phyloP scores from a whole-genome alignment of 2,888 invertebrate genomes.

The Tineola bisselliella region DNA sequence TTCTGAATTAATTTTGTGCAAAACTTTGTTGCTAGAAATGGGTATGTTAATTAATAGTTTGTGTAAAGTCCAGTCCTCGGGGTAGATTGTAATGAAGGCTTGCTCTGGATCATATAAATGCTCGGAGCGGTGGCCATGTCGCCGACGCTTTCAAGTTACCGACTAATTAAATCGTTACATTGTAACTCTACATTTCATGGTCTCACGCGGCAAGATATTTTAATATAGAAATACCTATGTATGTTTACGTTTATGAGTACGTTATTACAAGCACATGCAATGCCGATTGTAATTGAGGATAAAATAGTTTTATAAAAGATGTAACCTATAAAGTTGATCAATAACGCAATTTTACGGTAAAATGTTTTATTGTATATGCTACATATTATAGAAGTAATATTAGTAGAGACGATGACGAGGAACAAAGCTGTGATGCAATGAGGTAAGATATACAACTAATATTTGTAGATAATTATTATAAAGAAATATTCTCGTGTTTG shows the following conservation, averaged over 20 bases:
- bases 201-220: constrained; percentile 29
- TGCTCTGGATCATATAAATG: constrained; percentile 10
- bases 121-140: constrained; percentile 11
- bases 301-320: background rate
- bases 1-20: background rate
- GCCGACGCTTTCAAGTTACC: constrained; percentile 31
- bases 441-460: too few relatives aligned
- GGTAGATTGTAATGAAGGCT: constrained; percentile 11
- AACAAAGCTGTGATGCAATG: too few relatives aligned
- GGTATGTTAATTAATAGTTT: constrained; percentile 6
- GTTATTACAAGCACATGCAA: background rate
- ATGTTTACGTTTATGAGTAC: background rate
- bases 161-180: constrained; percentile 45
- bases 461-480: too few relatives aligned
- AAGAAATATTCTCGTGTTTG: too few relatives aligned
- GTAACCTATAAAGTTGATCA: background rate
- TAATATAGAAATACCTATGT: constrained; percentile 16
- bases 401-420: too few relatives aligned
- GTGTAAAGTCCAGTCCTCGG: constrained; percentile 1
- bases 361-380: too few relatives aligned
- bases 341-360: too few relatives aligned
- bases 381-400: too few relatives aligned
- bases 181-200: constrained; percentile 31
- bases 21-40: constrained; percentile 6
- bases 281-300: background rate